Base-by-base conservation (phyloP, 2,888 invertebrate species). In the Pollenia griseotomentosa region DNA sequence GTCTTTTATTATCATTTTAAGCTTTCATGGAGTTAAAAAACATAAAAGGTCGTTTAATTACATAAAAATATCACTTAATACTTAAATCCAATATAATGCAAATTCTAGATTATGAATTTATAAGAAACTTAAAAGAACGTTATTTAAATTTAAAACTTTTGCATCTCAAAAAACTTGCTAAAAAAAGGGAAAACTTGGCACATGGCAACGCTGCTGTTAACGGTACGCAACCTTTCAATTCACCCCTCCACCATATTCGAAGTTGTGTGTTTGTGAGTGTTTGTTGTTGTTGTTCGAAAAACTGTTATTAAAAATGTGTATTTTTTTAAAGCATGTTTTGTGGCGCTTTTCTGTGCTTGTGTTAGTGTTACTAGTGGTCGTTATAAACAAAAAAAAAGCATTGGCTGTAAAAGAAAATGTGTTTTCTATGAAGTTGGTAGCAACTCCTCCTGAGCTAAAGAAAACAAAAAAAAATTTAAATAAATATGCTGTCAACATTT, bases 261-360 rank as follows among this genome's bases (percentile, higher is more conserved):
- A 87, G 88, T 88, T 89, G 90, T 89, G 90, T 89, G 88, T 87
- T 83, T 79, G 88, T 89, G 89, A 90, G 89, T 90, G 46, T 74
- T 73, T 77, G 73, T 61, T 86, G n/a, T 53, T 80, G 33, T 57
- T 33, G 33, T 1, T 33, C 33, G 33, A 33, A 74, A 81, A 84
- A 90, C 89, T 63, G 90, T 91, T 92, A 92, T 92, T 92, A 92
- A 92, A 92, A 92, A 92, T 91, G 61, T 74, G 68, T 68, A 71
- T 66, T 55, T 92, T 90, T 92, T 80, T 68, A 90, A 90, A 92
- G 91, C 90, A 91, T 92, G 92, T 92, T 92, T 90, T 92, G 91
- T 77, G 91, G 92, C 90, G 88, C 71, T 88, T 80, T 73, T 48
- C 48, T 65, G 42, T 68, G 59, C 51, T 42, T 59, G 23, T 23